Base-by-base conservation (phyloP, 1,140 invertebrate species). In the Lasioglossum albipes region DNA sequence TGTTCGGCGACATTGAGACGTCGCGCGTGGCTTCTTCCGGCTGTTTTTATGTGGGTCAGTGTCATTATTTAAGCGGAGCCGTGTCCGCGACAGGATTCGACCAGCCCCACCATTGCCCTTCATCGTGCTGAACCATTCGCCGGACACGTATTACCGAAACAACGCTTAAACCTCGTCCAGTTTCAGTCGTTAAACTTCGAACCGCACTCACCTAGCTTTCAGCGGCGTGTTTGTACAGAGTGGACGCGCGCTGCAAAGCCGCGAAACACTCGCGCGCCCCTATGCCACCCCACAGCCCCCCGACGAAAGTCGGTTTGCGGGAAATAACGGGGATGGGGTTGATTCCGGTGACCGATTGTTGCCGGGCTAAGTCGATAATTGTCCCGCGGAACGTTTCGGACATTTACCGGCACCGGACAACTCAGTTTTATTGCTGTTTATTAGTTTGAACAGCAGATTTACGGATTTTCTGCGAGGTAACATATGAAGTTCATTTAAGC, bases 81-180 rank as follows among this genome's bases (percentile, higher is more conserved):
- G 16, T 7, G 52, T 16, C 52, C 16, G 16, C 52, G 16, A 57
- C 20, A 57, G 16, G 20, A 20, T 57, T 57, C 20, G 6, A 6
- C 5, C 57, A n/a, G 57, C 18, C n/a, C 20, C 7, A 7, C 7
- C 57, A 0, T n/a, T 20, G 7, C 7, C 20, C 7, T n/a, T n/a
- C 20, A 0, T 0, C 0, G 20, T 7, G 20, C 57, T 7, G 57
- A n/a, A 2, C 57, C 54, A 18, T n/a, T 18, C 18, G 4, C 2
- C n/a, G 57, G 57, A n/a, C 57, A 59, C 57, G 57, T 59, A 59
- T 59, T 59, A 59, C 57, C 20, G 57, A 59, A 59, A 59, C 57
- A 59, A 59, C 57, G 57, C 57, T 59, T 59, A 59, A 59, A 18
- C 57, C 57, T 59, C 57, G 57, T 59, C 57, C 57, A n/a, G 57